Evolutionary conservation across 2,888 invertebrate genomes (phyloP), one percentile per base, ranked within the genome.

Genomic region (Pollenia labialis): DNA sequence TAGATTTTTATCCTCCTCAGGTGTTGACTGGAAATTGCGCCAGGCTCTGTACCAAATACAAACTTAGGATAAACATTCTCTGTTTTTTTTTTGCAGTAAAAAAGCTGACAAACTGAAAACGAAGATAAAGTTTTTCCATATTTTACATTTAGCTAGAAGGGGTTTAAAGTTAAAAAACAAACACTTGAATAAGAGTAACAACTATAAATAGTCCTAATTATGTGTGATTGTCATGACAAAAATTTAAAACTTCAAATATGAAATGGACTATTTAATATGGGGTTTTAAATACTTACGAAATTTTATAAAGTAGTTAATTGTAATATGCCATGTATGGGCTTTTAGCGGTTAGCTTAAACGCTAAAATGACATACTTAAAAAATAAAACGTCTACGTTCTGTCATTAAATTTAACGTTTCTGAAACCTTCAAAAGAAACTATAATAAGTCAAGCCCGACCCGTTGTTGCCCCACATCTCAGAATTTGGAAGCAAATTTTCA

Each of bases 61-160:
- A n/a, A 48, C 32, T 48, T 48, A 58, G 56, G 42, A 72, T 72
- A 42, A 58, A 7, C 7, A 14, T 32, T 40, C 16, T 62, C 14
- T 42, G 0, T 44, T 4, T 9, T 44, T 54, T 42, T 40, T 12
- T 16, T 42, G 46, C 14, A 54, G 42, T 42, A 6, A 11, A 16
- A 58, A 56, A 58, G n/a, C 52, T 42, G 14, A 46, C 23, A 72
- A 46, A 32, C 12, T 14, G 44, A 14, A 72, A 44, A 72, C n/a
- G 14, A 11, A 46, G 56, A 32, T 42, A 44, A 16, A 58, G 10
- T 23, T 58, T 44, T 62, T 62, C 44, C 16, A 56, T 44, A 62
- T 62, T 10, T 32, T 6, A 32, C 32, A 32, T 6, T 32, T 32
- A 6, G 32, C 32, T 32, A 32, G 6, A 32, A 11, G 56, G 23